Conservation (phyloP, 2,113 vertebrate genomes). For the Gavialis gangeticus region DNA sequence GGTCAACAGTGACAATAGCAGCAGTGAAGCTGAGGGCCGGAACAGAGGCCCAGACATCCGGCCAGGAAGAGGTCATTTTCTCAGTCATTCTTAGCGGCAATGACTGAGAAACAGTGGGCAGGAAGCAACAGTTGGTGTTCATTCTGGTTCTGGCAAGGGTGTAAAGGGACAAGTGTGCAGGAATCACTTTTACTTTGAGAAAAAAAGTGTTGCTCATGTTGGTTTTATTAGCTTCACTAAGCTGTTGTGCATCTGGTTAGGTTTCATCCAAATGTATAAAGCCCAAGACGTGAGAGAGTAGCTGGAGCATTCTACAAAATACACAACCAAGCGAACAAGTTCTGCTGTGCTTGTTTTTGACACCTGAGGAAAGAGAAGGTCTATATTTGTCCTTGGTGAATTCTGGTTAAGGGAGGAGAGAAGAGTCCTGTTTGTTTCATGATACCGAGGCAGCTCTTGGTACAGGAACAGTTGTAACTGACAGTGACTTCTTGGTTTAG, state of each 20-base stretch:
- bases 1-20: not conserved
- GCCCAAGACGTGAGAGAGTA: not conserved
- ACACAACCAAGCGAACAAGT: conserved; percentile 11
- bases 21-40: not conserved
- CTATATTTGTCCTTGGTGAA: conserved; percentile 53
- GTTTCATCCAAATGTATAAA: not conserved
- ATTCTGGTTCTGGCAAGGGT: not conserved
- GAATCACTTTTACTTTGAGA: not conserved
- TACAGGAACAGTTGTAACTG: not conserved
- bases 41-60: not conserved
- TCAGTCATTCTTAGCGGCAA: not conserved
- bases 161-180: not conserved
- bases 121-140: not conserved
- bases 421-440: not conserved
- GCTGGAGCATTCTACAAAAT: not conserved
- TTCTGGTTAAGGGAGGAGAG: conserved; percentile 34
- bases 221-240: not conserved
- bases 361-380: not conserved
- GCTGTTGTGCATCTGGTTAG: not conserved
- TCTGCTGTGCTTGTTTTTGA: conserved; percentile 52
- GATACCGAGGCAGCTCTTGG: not conserved
- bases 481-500: not conserved
- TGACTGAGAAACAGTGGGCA: not conserved
- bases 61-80: not conserved
- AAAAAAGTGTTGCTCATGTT: not conserved